Evolutionary conservation across 1,140 invertebrate genomes (phyloP).

Genomic region (Atta texana): DNA sequence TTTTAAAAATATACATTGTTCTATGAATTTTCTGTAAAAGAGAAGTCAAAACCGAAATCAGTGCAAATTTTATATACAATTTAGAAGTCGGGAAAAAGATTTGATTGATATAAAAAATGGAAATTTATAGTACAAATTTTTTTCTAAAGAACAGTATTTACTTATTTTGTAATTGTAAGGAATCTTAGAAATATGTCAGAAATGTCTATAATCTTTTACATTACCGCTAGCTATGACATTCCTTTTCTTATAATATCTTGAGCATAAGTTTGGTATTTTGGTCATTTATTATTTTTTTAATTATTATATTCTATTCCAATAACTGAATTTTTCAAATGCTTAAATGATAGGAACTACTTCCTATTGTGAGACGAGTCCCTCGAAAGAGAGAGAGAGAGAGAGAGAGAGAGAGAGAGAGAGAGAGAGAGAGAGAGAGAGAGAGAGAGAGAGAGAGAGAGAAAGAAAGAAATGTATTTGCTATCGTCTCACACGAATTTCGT

Average conservation of each 20-base stretch:
- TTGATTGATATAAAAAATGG: background rate
- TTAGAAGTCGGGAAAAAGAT: background rate
- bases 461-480: background rate
- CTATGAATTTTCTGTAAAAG: background rate
- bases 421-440: background rate
- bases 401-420: background rate
- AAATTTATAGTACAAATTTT: background rate
- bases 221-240: background rate
- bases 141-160: background rate
- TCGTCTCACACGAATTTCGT: constrained; percentile 67
- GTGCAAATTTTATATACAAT: background rate
- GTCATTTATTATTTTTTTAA: background rate
- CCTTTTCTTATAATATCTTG: background rate
- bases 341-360: background rate
- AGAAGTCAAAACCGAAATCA: background rate
- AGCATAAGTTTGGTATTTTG: background rate
- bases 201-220: background rate
- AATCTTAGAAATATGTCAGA: background rate
- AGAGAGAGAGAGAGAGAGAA: background rate
- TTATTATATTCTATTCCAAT: background rate
- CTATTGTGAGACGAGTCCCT: background rate
- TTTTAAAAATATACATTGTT: background rate
- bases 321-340: background rate
- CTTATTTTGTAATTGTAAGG: background rate
- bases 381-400: background rate